Percentiles rank a stretch among this genome's conserved stretches.
Evolutionary conservation across 2,888 invertebrate species (phyloP).

Genomic region (Ceriagrion tenellum): DNA sequence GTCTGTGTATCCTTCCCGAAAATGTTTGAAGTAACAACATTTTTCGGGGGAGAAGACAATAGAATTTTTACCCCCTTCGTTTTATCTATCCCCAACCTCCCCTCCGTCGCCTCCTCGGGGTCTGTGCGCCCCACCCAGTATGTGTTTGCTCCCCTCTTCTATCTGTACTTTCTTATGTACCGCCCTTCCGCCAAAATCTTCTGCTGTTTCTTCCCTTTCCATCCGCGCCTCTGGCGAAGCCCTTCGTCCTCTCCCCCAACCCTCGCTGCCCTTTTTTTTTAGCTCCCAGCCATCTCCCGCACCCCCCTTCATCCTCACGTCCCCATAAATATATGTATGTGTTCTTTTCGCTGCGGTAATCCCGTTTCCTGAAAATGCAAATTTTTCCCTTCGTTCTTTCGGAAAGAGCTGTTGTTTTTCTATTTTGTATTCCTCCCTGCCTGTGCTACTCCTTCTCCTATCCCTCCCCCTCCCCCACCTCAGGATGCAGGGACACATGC

Average conservation of each 20-base stretch:
- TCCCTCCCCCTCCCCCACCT: neutral
- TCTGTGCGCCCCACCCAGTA: neutral
- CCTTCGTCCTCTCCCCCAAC: neutral
- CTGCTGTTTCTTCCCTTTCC: neutral
- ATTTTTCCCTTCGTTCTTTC: constrained; percentile 45
- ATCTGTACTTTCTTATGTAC: neutral
- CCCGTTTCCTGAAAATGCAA: constrained; percentile 64
- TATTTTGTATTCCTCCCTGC: constrained; percentile 56
- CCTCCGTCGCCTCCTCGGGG: neutral
- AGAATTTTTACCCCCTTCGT: neutral
- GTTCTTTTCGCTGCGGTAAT: constrained; percentile 59
- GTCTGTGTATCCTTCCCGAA: constrained; percentile 36
- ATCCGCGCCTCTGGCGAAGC: neutral
- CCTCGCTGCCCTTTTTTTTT: neutral
- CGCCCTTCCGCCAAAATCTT: neutral
- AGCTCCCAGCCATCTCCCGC: neutral
- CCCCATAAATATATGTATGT: constrained; percentile 66
- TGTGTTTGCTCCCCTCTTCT: neutral
- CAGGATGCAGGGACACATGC: neutral
- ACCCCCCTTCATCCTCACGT: neutral
- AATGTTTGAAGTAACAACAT: constrained; percentile 54
- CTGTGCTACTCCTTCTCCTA: neutral
- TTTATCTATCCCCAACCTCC: neutral
- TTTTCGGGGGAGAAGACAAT: neutral
- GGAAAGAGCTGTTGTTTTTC: constrained; percentile 63